phyloP scores from a whole-genome alignment of 2,888 invertebrate genomes.

The Sinelater perroti region DNA sequence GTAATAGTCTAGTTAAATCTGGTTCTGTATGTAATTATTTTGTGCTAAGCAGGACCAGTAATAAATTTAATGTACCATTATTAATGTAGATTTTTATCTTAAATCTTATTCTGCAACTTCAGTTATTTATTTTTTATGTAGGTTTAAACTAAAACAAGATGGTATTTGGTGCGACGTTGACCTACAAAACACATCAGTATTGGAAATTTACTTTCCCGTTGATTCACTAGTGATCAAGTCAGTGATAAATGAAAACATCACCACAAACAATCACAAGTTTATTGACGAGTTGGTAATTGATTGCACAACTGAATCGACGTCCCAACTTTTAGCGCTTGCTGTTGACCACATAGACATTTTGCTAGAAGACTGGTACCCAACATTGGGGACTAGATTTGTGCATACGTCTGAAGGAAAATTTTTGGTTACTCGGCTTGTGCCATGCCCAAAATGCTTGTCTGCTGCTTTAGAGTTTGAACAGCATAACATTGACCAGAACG shows the following conservation, averaged over 20 bases:
- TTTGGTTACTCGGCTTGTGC: conserved; percentile 90
- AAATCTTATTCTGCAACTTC: neutral
- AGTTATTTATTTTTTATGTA: conserved; percentile 51
- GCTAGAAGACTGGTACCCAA: conserved; percentile 98
- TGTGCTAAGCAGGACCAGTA: no score
- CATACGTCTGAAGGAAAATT: conserved; percentile 97
- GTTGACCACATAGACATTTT: conserved; percentile 96
- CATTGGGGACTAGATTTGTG: conserved; percentile 94
- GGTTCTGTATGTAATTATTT: no score
- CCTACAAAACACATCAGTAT: conserved; percentile 78
- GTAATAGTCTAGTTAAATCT: no score
- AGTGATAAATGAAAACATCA: conserved; percentile 51
- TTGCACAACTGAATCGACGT: conserved; percentile 80
- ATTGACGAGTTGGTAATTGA: conserved; percentile 70
- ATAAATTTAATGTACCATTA: no score
- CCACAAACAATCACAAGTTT: conserved; percentile 49
- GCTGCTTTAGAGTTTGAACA: conserved; percentile 57
- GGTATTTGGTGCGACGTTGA: conserved; percentile 88
- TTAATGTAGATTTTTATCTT: no score
- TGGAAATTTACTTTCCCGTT: conserved; percentile 87
- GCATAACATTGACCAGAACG: conserved; percentile 44
- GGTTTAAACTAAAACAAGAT: conserved; percentile 81
- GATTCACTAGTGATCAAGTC: conserved; percentile 69
- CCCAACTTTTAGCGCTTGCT: conserved; percentile 84
- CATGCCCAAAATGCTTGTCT: conserved; percentile 89